Evolutionary conservation across 2,113 vertebrate species (phyloP).

Genomic region (Ameiurus melas): DNA sequence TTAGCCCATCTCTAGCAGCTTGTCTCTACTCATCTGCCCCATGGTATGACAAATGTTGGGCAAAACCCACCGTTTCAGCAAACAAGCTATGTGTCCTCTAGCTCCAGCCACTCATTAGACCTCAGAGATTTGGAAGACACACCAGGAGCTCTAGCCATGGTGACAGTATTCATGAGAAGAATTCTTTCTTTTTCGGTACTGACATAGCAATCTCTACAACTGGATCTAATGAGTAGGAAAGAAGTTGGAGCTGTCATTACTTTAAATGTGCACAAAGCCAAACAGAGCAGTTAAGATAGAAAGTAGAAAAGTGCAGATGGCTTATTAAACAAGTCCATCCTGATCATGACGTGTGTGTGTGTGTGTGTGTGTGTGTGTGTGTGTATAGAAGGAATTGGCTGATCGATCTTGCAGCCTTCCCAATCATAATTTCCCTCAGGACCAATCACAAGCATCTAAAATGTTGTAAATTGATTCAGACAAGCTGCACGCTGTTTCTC

Average conservation of each 20-base stretch:
- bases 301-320: not conserved
- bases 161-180: not conserved
- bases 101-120: not conserved
- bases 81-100: constrained; percentile 8
- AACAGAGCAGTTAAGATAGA: not conserved
- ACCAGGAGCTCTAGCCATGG: not conserved
- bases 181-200: not conserved
- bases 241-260: not conserved
- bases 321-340: not conserved
- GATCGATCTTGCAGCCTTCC: constrained; percentile 10
- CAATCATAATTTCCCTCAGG: constrained; percentile 13
- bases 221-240: constrained; percentile 4
- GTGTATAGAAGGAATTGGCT: not conserved
- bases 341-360: not conserved
- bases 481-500: constrained; percentile 22
- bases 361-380: constrained; percentile 7
- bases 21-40: not conserved
- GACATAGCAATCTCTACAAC: constrained; percentile 2
- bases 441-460: constrained; percentile 19
- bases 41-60: not conserved
- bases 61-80: not conserved
- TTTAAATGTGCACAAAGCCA: not conserved
- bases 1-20: not conserved
- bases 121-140: not conserved
- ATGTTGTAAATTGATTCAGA: constrained; percentile 32